Percentiles rank a stretch among this genome's conserved stretches.
These are phyloP conservation scores for Apaloderma vittatum DNA, from an alignment of 2,113 vertebrate species.

Conservation along the genomic window DNA sequence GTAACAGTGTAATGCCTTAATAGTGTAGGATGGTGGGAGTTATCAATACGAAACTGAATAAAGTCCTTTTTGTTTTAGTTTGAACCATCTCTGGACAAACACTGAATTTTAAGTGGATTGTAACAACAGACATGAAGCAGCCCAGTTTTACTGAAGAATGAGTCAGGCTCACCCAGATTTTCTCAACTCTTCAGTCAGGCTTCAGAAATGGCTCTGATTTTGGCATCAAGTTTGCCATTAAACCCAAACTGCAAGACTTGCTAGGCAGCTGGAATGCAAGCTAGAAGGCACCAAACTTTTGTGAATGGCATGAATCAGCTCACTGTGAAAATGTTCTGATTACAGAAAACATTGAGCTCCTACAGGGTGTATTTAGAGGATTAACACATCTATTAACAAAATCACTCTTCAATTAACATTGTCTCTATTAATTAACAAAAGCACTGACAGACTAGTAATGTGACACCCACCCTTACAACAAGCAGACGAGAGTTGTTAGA, in stretches of 20 bases:
- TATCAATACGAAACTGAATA: constrained; percentile 27
- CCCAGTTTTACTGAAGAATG: background rate
- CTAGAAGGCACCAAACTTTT: background rate
- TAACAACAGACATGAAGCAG: background rate
- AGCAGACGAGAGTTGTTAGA: background rate
- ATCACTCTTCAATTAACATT: constrained; percentile 31
- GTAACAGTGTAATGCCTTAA: background rate
- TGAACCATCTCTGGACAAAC: constrained; percentile 33
- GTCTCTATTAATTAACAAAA: constrained; percentile 39
- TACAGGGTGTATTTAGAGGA: background rate
- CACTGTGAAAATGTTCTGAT: background rate
- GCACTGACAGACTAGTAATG: background rate
- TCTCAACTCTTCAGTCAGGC: background rate
- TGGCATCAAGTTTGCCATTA: background rate
- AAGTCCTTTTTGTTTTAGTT: constrained; percentile 44
- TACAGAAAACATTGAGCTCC: background rate
- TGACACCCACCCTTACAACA: background rate
- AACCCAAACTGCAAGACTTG: background rate
- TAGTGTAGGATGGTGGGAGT: background rate
- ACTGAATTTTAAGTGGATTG: constrained; percentile 63
- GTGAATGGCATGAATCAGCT: background rate
- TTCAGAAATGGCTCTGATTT: constrained; percentile 2
- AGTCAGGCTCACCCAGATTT: background rate
- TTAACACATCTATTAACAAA: constrained; percentile 3
- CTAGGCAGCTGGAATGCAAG: background rate